phyloP scores from a whole-genome alignment of 2,888 invertebrate species.

The Philonicus albiceps region DNA sequence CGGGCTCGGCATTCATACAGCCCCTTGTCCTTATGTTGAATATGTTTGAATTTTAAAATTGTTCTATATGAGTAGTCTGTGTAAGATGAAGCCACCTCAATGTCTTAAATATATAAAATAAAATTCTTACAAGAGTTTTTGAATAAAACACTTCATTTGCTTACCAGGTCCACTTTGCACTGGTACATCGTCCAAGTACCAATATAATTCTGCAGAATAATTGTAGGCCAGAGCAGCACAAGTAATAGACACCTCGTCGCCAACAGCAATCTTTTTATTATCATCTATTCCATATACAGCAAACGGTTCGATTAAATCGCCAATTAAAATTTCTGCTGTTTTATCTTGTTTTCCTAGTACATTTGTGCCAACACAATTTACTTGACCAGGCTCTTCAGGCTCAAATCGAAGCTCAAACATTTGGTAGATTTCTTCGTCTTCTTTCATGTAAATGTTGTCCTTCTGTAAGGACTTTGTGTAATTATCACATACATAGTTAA shows the following conservation, averaged over 20 bases:
- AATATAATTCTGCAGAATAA: slow-evolving; percentile 65
- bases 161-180: slow-evolving; percentile 51
- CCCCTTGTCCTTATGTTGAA: slow-evolving; percentile 59
- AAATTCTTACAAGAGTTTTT: not conserved
- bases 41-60: slow-evolving; percentile 58
- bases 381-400: slow-evolving; percentile 61
- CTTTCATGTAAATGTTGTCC: not conserved
- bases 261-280: slow-evolving; percentile 63
- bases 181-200: slow-evolving; percentile 62
- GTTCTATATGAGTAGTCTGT: slow-evolving; percentile 59
- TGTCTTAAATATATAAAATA: slow-evolving; percentile 47
- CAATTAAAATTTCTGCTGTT: slow-evolving; percentile 56
- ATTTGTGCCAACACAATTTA: slow-evolving; percentile 64
- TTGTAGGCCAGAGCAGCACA: slow-evolving; percentile 69
- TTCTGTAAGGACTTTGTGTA: not conserved
- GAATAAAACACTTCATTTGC: not conserved
- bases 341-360: slow-evolving; percentile 54
- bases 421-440: slow-evolving; percentile 41
- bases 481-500: not conserved
- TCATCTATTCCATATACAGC: slow-evolving; percentile 62
- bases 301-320: slow-evolving; percentile 60
- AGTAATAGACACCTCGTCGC: slow-evolving; percentile 66
- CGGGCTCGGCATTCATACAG: slow-evolving; percentile 61
- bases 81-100: slow-evolving; percentile 51
- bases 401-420: slow-evolving; percentile 61